These are phyloP conservation scores for Serrognathus titanus DNA, from an alignment of 2,888 invertebrate species.

Conservation along the genomic window DNA sequence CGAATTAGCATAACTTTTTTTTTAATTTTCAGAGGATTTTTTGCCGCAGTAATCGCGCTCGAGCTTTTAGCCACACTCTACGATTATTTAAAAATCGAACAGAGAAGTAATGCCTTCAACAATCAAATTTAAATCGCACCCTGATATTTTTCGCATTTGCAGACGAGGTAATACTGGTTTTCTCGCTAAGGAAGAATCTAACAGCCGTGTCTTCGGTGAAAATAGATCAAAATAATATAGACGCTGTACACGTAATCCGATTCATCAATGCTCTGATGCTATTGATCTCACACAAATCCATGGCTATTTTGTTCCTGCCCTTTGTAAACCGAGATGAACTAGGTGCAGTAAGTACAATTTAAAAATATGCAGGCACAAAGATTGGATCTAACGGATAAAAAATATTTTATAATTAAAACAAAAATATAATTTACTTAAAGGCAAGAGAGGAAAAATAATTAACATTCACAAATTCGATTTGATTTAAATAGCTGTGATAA, in stretches of 20 bases:
- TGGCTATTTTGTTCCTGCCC: constrained; percentile 66
- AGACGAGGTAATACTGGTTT: constrained; percentile 56
- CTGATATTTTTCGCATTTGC: constrained; percentile 21
- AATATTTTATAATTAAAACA: too few species aligned
- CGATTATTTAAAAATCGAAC: constrained; percentile 30
- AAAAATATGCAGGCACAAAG: too few species aligned
- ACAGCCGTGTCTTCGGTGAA: constrained; percentile 55
- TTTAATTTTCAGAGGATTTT: constrained; percentile 36
- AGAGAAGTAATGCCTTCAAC: constrained; percentile 33
- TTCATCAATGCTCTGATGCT: constrained; percentile 63
- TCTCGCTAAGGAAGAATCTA: constrained; percentile 62
- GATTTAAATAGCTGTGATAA: too few species aligned
- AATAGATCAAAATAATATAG: constrained; percentile 56
- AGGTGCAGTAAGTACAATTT: constrained; percentile 54
- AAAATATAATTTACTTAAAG: too few species aligned
- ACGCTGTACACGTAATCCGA: constrained; percentile 63
- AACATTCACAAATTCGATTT: too few species aligned
- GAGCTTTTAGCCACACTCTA: constrained; percentile 38
- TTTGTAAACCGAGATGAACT: constrained; percentile 64
- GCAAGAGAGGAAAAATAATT: too few species aligned
- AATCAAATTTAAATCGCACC: background rate
- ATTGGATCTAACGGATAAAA: too few species aligned
- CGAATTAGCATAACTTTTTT: background rate
- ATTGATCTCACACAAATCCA: constrained; percentile 65
- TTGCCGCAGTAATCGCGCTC: constrained; percentile 32